A percentile compares a stretch with the other conserved stretches of the same genome.
Evolutionary conservation across 1,140 invertebrate genomes (phyloP).

Genomic region (Macrostomum lignano): DNA sequence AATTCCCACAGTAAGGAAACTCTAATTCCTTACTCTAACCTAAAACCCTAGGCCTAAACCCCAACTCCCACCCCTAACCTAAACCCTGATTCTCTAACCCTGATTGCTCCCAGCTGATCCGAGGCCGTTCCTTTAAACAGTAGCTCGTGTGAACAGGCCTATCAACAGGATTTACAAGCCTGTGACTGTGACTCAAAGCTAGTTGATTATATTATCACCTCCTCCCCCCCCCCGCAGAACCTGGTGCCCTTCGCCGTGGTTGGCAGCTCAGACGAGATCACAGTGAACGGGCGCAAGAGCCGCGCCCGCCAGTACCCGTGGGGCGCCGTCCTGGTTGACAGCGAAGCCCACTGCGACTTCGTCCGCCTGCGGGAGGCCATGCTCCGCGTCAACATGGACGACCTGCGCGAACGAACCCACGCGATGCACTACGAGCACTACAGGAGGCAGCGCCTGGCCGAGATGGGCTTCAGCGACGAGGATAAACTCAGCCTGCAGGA

Average conservation of each 20-base stretch:
- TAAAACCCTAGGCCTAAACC: no score
- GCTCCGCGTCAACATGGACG: conserved; percentile 93
- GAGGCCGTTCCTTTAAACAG: no score
- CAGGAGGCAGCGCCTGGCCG: conserved; percentile 53
- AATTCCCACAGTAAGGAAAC: no score
- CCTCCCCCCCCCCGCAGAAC: neutral
- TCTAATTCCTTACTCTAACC: no score
- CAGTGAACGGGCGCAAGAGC: conserved; percentile 54
- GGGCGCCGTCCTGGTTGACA: conserved; percentile 97
- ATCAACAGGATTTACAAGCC: no score
- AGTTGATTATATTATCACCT: conserved; percentile 28
- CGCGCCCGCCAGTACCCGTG: conserved; percentile 87
- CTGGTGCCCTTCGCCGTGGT: conserved; percentile 91
- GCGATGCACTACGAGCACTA: conserved; percentile 79
- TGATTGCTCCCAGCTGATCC: no score
- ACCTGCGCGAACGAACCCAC: conserved; percentile 88
- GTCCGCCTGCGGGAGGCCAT: conserved; percentile 91
- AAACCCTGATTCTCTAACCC: no score
- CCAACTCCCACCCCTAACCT: no score
- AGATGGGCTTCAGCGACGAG: conserved; percentile 83
- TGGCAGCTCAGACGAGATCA: conserved; percentile 86
- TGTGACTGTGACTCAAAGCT: conserved; percentile 64
- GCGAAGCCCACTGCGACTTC: conserved; percentile 94
- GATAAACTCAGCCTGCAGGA: conserved; percentile 61
- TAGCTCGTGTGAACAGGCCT: no score